A percentile compares a stretch with the other conserved stretches of the same genome.
Evolutionary conservation across 2,888 invertebrate species (phyloP).

Genomic region (Tenthredo scrophulariae): DNA sequence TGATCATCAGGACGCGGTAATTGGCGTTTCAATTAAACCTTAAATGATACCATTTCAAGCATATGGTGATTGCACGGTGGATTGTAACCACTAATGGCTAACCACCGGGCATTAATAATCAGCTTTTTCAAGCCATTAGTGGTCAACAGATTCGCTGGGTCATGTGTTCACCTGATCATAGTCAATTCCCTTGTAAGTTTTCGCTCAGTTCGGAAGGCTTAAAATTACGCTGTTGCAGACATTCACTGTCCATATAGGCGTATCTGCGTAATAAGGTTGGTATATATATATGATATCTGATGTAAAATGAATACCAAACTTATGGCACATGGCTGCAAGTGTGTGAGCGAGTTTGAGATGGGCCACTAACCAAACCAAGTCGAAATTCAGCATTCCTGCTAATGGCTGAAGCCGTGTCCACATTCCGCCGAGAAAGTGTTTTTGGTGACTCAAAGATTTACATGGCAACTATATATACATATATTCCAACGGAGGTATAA

Average conservation of each 20-base stretch:
- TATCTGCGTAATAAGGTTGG: not conserved
- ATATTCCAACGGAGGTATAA: not conserved
- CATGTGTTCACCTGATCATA: not conserved
- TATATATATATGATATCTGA: not conserved
- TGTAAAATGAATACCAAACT: not conserved
- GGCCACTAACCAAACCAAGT: conserved; percentile 29
- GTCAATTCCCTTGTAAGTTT: conserved; percentile 7
- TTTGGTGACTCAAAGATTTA: conserved; percentile 3
- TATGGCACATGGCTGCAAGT: not conserved
- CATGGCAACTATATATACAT: not conserved
- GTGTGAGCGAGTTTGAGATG: not conserved
- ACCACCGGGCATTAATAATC: conserved; percentile 30
- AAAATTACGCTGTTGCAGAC: not conserved
- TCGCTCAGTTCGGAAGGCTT: not conserved
- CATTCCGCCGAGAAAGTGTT: conserved; percentile 29
- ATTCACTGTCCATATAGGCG: not conserved
- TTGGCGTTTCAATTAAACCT: conserved; percentile 24
- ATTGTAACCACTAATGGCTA: conserved; percentile 28
- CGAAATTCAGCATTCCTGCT: not conserved
- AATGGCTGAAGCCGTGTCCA: not conserved
- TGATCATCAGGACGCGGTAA: conserved; percentile 1
- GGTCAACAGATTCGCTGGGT: not conserved
- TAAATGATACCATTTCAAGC: not conserved
- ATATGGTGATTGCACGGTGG: conserved; percentile 3
- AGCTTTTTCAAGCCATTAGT: conserved; percentile 20